A percentile compares a stretch with the other conserved stretches of the same genome.
Evolutionary conservation across 1,140 invertebrate genomes (phyloP).

Genomic region (Drosophila punjabiensis): DNA sequence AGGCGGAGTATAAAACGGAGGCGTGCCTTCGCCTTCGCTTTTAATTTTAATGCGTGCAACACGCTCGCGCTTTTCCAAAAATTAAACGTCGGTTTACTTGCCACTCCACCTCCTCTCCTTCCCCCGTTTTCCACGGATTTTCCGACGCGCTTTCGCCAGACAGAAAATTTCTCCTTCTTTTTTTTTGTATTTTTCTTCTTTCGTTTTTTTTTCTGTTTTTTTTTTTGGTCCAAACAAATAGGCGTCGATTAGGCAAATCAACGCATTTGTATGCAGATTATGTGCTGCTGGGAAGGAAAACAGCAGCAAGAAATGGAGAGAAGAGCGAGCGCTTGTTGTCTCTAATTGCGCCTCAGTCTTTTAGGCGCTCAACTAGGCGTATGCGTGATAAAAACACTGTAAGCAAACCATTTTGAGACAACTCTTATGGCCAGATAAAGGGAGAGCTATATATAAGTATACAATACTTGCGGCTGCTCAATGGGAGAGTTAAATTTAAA

Average conservation of each 20-base stretch:
- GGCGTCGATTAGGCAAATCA: conserved; percentile 83
- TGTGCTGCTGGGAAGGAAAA: conserved; percentile 61
- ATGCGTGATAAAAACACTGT: conserved; percentile 69
- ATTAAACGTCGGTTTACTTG: conserved; percentile 79
- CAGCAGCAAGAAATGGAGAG: conserved; percentile 25
- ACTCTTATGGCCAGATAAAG: conserved; percentile 36
- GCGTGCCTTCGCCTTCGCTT: conserved; percentile 56
- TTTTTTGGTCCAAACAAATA: conserved; percentile 72
- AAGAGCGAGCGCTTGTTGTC: conserved; percentile 34
- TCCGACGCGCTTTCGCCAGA: conserved; percentile 49
- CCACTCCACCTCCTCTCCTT: conserved; percentile 4
- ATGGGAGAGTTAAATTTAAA: conserved; percentile 3
- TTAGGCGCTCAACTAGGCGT: conserved; percentile 64
- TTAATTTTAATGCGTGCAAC: conserved; percentile 82
- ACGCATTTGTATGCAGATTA: conserved; percentile 83
- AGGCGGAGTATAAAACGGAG: conserved; percentile 12
- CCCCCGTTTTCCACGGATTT: neutral
- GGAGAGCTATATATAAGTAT: no score
- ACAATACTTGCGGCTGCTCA: conserved; percentile 3
- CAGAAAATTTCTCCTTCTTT: conserved; percentile 57
- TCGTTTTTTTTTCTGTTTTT: conserved; percentile 1
- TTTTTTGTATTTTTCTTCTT: conserved; percentile 3
- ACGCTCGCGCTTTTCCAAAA: conserved; percentile 72
- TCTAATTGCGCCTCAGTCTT: conserved; percentile 73
- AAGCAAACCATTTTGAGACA: conserved; percentile 23